Evolutionary conservation across 2,113 vertebrate genomes (phyloP), one percentile per base, ranked within the genome.

Genomic region (Pachyramphus minor): DNA sequence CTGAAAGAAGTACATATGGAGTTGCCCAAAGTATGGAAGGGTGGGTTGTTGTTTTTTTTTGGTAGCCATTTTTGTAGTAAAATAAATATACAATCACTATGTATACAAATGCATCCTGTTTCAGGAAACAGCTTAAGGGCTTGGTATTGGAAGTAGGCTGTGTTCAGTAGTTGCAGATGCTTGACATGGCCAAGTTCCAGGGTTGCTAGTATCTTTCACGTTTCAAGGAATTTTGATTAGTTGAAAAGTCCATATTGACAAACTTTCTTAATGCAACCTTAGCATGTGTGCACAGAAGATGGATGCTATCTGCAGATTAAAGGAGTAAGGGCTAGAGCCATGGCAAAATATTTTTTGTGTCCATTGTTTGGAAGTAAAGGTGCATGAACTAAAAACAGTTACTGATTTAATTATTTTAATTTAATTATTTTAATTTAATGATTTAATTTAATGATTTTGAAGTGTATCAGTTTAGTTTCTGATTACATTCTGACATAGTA

Each of bases 31-130:
- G 12, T 37, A 25, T 92, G 42, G 64, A 75, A 72, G 84, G 73
- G 23, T 81, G 69, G 53, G 33, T 19, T 64, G 21, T 37, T 35
- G n/a, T 63, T 37, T 19, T 45, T 53, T 59, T 59, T 52, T 81
- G 0, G 6, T 76, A 79, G 64, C 33, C 8, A 16, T 84, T 93
- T 96, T 62, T 74, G n/a, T 82, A 77, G 39, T 87, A 62, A 76
- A 93, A 93, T 87, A 89, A 93, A 95, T 91, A 83, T 9, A 66
- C 41, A 76, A 11, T 75, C 62, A 55, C 31, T 87, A 53, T 91
- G 59, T 94, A 94, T 93, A 96, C 92, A 96, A 96, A 77, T 88
- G 39, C 75, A 93, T 96, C 93, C 91, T 93, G 90, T 96, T 94
- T 84, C 84, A 94, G 94, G 94, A 96, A 96, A 59, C 64, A 77